Conservation (phyloP, 2,888 invertebrate genomes). For the Ceratothoa steindachneri region DNA sequence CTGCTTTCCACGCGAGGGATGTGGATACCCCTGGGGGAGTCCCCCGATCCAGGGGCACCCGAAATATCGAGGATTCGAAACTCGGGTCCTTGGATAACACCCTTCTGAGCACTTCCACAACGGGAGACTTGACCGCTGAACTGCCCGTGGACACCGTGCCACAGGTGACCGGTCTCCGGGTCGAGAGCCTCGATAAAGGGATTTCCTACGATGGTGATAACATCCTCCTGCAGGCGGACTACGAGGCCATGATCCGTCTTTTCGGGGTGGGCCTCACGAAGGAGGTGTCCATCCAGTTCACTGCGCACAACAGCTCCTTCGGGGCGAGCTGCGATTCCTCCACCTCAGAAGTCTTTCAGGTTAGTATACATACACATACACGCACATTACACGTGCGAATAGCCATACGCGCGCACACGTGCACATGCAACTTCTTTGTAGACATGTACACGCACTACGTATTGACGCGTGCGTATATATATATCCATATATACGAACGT, state of each 20-base stretch:
- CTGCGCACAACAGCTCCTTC: constrained; percentile 58
- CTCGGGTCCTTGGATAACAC: too few relatives aligned
- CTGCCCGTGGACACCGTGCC: neutral
- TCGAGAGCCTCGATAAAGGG: constrained; percentile 50
- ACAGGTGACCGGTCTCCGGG: constrained; percentile 49
- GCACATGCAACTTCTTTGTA: too few relatives aligned
- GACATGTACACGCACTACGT: too few relatives aligned
- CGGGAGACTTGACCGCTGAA: neutral
- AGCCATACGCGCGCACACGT: too few relatives aligned
- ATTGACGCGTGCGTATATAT: too few relatives aligned
- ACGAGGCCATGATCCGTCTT: constrained; percentile 63
- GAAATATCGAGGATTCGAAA: neutral
- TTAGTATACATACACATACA: too few relatives aligned
- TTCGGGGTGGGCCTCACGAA: constrained; percentile 69
- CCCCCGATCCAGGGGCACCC: neutral
- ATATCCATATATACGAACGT: too few relatives aligned
- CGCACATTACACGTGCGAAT: too few relatives aligned
- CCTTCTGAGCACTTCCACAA: neutral
- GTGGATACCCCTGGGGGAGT: too few relatives aligned
- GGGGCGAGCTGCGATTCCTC: constrained; percentile 65
- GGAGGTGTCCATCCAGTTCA: constrained; percentile 68
- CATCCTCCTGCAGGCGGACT: constrained; percentile 64
- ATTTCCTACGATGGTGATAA: constrained; percentile 58
- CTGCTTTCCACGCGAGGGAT: too few relatives aligned
- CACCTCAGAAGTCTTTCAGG: constrained; percentile 56